Conservation (phyloP, 2,797 vertebrate genomes). For the Dermochelys coriacea region DNA sequence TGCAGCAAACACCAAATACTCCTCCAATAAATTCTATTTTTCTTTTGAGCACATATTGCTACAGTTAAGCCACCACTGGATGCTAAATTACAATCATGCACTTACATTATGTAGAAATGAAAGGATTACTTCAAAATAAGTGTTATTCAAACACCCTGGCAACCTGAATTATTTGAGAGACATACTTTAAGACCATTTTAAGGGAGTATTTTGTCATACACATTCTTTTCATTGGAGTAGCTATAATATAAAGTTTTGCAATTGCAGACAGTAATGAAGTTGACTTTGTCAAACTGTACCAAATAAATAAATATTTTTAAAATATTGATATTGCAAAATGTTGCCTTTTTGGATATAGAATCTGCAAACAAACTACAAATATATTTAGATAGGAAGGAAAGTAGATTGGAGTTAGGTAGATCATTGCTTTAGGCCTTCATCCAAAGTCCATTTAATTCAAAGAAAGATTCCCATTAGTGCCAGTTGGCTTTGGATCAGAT, state of each 20-base stretch:
- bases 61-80: slow-evolving; percentile 64
- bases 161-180: slow-evolving; percentile 37
- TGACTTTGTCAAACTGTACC: slow-evolving; percentile 19
- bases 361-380: not conserved
- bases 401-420: not conserved
- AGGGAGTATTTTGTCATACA: not conserved
- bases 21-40: slow-evolving; percentile 57
- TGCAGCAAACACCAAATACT: slow-evolving; percentile 32
- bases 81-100: slow-evolving; percentile 47
- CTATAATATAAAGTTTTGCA: not conserved
- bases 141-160: slow-evolving; percentile 23
- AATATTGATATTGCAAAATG: not conserved
- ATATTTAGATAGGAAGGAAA: not conserved
- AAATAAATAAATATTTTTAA: not conserved
- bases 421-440: not conserved
- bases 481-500: not conserved
- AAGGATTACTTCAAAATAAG: slow-evolving; percentile 63
- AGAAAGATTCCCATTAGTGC: not conserved
- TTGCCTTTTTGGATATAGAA: not conserved
- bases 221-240: not conserved
- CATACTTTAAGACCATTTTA: not conserved
- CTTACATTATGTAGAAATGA: slow-evolving; percentile 47
- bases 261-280: slow-evolving; percentile 27
- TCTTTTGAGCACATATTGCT: slow-evolving; percentile 54
- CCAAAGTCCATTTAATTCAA: not conserved